Evolutionary conservation across 64 coral and sea anemone species (phyloP).

Genomic region (Orbicella faveolata): DNA sequence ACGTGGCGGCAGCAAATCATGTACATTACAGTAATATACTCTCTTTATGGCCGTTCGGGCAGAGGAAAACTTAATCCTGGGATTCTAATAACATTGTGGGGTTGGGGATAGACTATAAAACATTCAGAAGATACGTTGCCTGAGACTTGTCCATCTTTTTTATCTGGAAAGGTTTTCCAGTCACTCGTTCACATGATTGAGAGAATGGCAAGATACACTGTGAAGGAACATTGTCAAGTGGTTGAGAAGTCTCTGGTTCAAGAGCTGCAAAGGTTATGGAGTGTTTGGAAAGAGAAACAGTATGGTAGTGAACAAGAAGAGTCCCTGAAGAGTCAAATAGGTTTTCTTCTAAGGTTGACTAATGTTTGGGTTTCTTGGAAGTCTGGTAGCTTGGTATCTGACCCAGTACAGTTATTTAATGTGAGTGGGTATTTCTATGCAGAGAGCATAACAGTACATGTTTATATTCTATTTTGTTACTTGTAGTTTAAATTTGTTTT

Average conservation of each 20-base stretch:
- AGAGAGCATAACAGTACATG: too few species aligned
- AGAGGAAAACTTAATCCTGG: too few species aligned
- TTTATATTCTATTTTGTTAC: too few species aligned
- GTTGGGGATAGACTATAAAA: too few species aligned
- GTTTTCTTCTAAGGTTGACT: slow-evolving; percentile 39
- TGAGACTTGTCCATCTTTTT: background rate
- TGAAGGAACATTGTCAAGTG: slow-evolving; percentile 62
- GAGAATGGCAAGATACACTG: slow-evolving; percentile 71
- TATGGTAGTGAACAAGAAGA: background rate
- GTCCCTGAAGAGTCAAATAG: slow-evolving; percentile 47
- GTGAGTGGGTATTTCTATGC: slow-evolving; percentile 19
- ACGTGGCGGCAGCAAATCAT: too few species aligned
- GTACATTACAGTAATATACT: too few species aligned
- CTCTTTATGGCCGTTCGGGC: too few species aligned
- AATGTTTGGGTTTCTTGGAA: slow-evolving; percentile 75
- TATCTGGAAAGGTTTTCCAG: slow-evolving; percentile 58
- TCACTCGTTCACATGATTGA: slow-evolving; percentile 61
- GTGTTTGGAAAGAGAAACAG: slow-evolving; percentile 24
- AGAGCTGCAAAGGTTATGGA: slow-evolving; percentile 56
- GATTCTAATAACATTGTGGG: too few species aligned
- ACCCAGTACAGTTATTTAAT: slow-evolving; percentile 50
- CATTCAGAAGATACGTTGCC: too few species aligned
- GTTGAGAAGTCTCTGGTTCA: slow-evolving; percentile 55
- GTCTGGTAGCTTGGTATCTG: slow-evolving; percentile 40
- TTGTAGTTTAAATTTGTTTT: too few species aligned